phyloP scores from a whole-genome alignment of 2,797 vertebrate genomes.

The Coilia nasus region DNA sequence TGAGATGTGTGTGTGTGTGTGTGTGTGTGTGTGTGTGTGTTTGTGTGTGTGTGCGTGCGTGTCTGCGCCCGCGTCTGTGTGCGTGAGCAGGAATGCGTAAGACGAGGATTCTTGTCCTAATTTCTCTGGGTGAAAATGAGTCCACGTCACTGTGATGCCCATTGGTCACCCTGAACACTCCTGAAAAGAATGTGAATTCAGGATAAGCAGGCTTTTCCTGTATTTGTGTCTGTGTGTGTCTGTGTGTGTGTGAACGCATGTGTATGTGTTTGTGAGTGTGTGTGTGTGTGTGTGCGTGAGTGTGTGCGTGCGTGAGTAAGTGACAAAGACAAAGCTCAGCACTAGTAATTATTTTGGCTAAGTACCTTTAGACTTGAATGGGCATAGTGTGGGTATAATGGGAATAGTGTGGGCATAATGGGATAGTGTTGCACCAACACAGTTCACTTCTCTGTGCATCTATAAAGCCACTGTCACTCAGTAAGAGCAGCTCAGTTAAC shows the following conservation, averaged over 20 bases:
- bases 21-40: neutral
- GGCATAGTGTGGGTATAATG: too few species aligned
- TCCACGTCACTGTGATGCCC: neutral
- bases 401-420: too few species aligned
- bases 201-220: constrained; percentile 12
- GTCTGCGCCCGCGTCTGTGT: too few species aligned
- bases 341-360: too few species aligned
- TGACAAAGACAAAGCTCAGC: too few species aligned
- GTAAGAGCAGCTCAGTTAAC: too few species aligned
- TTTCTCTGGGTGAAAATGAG: neutral
- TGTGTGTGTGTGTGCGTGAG: neutral
- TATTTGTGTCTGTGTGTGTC: constrained; percentile 6
- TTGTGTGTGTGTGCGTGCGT: neutral
- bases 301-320: too few species aligned
- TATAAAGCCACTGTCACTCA: too few species aligned
- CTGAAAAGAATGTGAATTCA: neutral
- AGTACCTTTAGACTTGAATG: too few species aligned
- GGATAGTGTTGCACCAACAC: too few species aligned
- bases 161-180: neutral
- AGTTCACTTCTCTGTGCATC: too few species aligned
- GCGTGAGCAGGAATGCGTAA: neutral
- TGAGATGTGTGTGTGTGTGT: neutral
- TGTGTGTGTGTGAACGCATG: neutral
- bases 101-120: neutral
- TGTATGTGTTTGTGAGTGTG: neutral